Conservation (phyloP, 2,888 invertebrate species). For the Dexiosoma caninum region DNA sequence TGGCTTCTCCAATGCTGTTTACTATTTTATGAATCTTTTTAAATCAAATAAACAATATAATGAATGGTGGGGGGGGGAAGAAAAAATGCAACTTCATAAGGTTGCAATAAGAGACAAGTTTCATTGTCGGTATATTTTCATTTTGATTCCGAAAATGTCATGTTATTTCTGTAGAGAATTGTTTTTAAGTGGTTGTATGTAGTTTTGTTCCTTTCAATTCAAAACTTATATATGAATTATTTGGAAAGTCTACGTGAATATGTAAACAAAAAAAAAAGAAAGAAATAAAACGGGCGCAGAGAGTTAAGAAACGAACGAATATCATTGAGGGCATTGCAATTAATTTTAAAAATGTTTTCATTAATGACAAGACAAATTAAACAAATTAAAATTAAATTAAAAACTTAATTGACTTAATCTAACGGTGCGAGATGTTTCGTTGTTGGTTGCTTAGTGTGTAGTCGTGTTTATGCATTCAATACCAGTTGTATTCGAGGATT, state of each 20-base stretch:
- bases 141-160: constrained; percentile 17
- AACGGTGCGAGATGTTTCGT: too few relatives aligned
- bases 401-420: too few relatives aligned
- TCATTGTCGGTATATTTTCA: not conserved
- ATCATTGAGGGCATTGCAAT: constrained; percentile 2
- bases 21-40: constrained; percentile 61
- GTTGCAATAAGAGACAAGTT: not conserved
- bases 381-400: too few relatives aligned
- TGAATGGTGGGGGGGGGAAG: not conserved
- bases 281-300: too few relatives aligned
- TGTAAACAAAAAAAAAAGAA: too few relatives aligned
- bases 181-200: constrained; percentile 35
- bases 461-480: too few relatives aligned
- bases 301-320: not conserved
- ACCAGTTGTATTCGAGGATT: too few relatives aligned
- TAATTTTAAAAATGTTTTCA: too few relatives aligned
- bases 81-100: not conserved
- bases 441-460: too few relatives aligned
- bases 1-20: constrained; percentile 28
- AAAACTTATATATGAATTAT: not conserved
- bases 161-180: constrained; percentile 18
- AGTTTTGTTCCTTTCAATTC: not conserved
- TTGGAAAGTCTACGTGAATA: constrained; percentile 14
- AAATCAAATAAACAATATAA: constrained; percentile 57
- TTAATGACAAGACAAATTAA: too few relatives aligned